Percentiles rank a stretch among this genome's conserved stretches.
These are phyloP conservation scores for Sapayoa aenigma DNA, from an alignment of 2,113 vertebrate species.

Conservation along the genomic window DNA sequence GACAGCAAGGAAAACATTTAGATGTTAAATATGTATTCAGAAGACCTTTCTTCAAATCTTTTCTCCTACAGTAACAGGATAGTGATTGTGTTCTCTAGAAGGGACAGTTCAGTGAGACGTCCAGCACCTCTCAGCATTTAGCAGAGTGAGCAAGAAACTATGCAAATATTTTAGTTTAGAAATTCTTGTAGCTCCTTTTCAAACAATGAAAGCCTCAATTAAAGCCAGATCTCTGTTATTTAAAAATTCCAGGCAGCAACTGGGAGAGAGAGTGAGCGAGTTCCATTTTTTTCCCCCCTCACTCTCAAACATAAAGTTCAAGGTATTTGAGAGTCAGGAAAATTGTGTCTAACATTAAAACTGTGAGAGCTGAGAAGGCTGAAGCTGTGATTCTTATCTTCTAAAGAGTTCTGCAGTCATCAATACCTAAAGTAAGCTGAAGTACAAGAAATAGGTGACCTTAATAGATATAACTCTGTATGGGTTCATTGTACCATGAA, in stretches of 20 bases:
- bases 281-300: neutral
- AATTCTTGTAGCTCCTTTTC: slow-evolving; percentile 38
- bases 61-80: slow-evolving; percentile 30
- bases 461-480: slow-evolving; percentile 77
- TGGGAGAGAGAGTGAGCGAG: neutral
- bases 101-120: neutral
- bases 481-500: slow-evolving; percentile 78
- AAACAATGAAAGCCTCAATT: slow-evolving; percentile 62
- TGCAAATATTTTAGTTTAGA: slow-evolving; percentile 62
- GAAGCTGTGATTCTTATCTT: slow-evolving; percentile 62
- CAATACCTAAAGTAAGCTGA: slow-evolving; percentile 57
- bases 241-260: slow-evolving; percentile 52
- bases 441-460: slow-evolving; percentile 70
- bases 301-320: neutral
- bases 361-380: slow-evolving; percentile 33
- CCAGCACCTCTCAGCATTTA: slow-evolving; percentile 48
- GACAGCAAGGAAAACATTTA: slow-evolving; percentile 66
- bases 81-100: slow-evolving; percentile 28
- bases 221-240: slow-evolving; percentile 54
- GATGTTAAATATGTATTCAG: slow-evolving; percentile 66
- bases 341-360: slow-evolving; percentile 34
- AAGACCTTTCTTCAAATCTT: slow-evolving; percentile 51
- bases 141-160: slow-evolving; percentile 38
- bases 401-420: slow-evolving; percentile 66
- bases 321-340: neutral